A percentile compares a stretch with the other conserved stretches of the same genome.
Evolutionary conservation across 1,140 invertebrate genomes (phyloP).

Genomic region (Trichomalopsis sarcophagae): DNA sequence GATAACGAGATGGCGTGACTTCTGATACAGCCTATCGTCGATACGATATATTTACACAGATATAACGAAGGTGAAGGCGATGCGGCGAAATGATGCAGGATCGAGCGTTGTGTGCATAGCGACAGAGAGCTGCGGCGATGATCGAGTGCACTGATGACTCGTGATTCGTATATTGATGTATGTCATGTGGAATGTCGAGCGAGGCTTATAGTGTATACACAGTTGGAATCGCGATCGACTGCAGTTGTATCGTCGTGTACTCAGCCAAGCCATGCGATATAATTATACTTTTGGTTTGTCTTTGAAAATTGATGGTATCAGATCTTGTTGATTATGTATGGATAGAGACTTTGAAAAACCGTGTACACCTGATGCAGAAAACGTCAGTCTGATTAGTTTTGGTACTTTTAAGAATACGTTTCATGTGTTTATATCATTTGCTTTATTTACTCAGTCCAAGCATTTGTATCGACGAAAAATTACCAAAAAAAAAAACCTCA

Average conservation of each 20-base stretch:
- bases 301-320: neutral
- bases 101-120: neutral
- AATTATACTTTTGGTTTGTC: neutral
- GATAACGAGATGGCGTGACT: neutral
- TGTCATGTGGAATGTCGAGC: neutral
- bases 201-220: neutral
- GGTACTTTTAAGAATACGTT: too few relatives aligned
- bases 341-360: too few relatives aligned
- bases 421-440: too few relatives aligned
- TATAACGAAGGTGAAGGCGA: conserved; percentile 30
- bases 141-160: conserved; percentile 63
- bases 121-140: conserved; percentile 57
- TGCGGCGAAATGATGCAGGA: conserved; percentile 57
- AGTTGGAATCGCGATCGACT: neutral
- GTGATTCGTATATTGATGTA: conserved; percentile 40
- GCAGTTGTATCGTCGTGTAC: neutral
- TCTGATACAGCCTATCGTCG: neutral
- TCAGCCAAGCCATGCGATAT: conserved; percentile 35
- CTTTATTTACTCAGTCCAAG: too few relatives aligned
- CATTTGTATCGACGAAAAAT: neutral
- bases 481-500: neutral
- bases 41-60: neutral
- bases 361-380: too few relatives aligned
- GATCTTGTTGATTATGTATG: too few relatives aligned
- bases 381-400: too few relatives aligned